Conservation (phyloP, 92 coral and sea anemone species). For the Isaurus tuberculatus region DNA sequence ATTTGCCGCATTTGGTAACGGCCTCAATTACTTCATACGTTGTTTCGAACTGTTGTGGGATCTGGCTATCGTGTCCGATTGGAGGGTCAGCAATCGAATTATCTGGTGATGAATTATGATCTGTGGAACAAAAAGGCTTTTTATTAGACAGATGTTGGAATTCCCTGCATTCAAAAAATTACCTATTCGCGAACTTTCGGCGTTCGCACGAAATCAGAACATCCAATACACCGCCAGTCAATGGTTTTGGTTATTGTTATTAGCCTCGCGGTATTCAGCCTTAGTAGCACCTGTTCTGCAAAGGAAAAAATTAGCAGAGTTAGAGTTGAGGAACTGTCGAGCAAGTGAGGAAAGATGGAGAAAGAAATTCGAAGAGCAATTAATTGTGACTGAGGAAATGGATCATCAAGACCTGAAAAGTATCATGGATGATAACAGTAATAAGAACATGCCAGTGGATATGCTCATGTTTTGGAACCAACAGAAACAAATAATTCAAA, state of each 20-base stretch:
- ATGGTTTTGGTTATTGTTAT: slow-evolving; percentile 14
- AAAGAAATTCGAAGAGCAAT: neutral
- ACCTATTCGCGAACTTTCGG: too few relatives aligned
- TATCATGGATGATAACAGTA: neutral
- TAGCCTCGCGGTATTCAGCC: slow-evolving; percentile 8
- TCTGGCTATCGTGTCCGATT: too few relatives aligned
- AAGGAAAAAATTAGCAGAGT: too few relatives aligned
- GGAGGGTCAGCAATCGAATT: too few relatives aligned
- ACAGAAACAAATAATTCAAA: neutral
- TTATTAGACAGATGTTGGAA: too few relatives aligned
- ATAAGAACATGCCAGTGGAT: neutral
- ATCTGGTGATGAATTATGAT: too few relatives aligned
- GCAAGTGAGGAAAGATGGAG: neutral
- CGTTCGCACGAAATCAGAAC: neutral
- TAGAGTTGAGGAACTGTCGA: too few relatives aligned
- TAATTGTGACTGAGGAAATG: neutral
- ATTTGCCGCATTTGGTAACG: slow-evolving; percentile 1
- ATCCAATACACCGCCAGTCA: slow-evolving; percentile 18
- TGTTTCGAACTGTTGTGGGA: too few relatives aligned
- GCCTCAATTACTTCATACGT: too few relatives aligned
- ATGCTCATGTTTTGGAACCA: slow-evolving; percentile 11
- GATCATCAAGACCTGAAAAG: neutral
- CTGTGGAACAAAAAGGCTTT: too few relatives aligned
- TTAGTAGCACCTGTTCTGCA: slow-evolving; percentile 10
- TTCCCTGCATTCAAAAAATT: too few relatives aligned